These are phyloP conservation scores for Drosophila imparisetae DNA, from an alignment of 2,888 invertebrate species.

Conservation along the genomic window DNA sequence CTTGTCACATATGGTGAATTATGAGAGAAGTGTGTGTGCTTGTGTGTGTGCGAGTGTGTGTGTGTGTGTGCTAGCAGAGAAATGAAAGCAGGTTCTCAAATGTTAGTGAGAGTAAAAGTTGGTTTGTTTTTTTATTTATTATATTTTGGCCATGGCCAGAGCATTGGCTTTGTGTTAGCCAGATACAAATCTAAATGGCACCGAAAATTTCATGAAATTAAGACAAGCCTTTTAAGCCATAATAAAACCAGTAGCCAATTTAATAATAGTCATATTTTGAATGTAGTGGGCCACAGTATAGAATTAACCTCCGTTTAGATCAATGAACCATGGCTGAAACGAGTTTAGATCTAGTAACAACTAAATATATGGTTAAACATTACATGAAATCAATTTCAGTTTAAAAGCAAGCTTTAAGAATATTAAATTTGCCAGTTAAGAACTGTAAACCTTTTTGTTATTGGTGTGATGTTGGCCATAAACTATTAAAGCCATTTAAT, in stretches of 20 bases:
- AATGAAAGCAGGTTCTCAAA: constrained; percentile 48
- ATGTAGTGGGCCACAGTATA: not conserved
- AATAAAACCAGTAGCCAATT: constrained; percentile 39
- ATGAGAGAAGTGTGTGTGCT: constrained; percentile 32
- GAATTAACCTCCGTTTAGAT: constrained; percentile 13
- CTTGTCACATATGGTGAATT: constrained; percentile 53
- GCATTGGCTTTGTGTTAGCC: constrained; percentile 23
- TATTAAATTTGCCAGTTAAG: not conserved
- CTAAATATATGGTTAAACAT: not conserved
- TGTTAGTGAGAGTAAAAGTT: constrained; percentile 42
- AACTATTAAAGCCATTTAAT: not conserved
- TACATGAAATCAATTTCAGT: not conserved
- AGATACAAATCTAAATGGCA: constrained; percentile 56
- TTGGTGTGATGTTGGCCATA: not conserved
- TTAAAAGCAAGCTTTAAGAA: not conserved
- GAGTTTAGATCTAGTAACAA: not conserved
- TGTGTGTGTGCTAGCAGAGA: constrained; percentile 12
- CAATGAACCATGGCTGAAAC: constrained; percentile 34
- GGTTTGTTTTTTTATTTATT: not conserved
- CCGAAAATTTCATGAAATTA: constrained; percentile 16
- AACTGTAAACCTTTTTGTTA: not conserved
- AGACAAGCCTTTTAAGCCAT: constrained; percentile 29
- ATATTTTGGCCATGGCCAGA: constrained; percentile 11
- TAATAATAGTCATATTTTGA: constrained; percentile 9
- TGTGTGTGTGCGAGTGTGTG: constrained; percentile 7